These are phyloP conservation scores for Ramazzottius varieornatus DNA, from an alignment of 2,888 invertebrate species.

Conservation along the genomic window DNA sequence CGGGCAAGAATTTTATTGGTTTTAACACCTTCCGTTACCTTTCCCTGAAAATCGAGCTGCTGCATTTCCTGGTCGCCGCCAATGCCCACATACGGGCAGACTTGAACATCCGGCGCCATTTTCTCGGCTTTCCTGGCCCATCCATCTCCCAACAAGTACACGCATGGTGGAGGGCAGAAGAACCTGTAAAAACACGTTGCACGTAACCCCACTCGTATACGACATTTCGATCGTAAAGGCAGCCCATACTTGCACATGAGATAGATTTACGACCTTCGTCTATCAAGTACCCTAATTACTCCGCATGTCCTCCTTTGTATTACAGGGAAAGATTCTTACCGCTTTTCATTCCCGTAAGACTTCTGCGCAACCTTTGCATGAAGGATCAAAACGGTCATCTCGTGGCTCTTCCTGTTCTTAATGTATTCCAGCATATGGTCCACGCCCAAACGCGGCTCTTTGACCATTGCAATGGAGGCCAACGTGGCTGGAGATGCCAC, in stretches of 20 bases:
- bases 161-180: constrained; percentile 97
- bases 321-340: constrained; percentile 25
- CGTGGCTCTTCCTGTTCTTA: constrained; percentile 40
- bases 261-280: no score
- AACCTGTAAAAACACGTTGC: constrained; percentile 30
- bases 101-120: constrained; percentile 41
- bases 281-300: no score
- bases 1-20: neutral
- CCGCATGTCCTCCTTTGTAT: no score
- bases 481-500: neutral
- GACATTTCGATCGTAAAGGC: no score
- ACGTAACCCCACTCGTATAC: no score
- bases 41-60: constrained; percentile 84
- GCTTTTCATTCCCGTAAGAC: constrained; percentile 95
- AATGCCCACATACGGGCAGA: constrained; percentile 97
- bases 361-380: constrained; percentile 99
- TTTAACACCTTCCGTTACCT: constrained; percentile 27
- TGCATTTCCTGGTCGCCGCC: constrained; percentile 98
- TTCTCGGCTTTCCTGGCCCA: constrained; percentile 86
- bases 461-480: neutral
- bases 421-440: constrained; percentile 91
- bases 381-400: constrained; percentile 82
- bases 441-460: constrained; percentile 48
- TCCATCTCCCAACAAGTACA: constrained; percentile 89
- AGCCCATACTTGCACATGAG: no score